Percentiles rank a stretch among this genome's conserved stretches.
These are phyloP conservation scores for Amblyopsis hoosieri DNA, from an alignment of 2,797 vertebrate species.

Conservation along the genomic window DNA sequence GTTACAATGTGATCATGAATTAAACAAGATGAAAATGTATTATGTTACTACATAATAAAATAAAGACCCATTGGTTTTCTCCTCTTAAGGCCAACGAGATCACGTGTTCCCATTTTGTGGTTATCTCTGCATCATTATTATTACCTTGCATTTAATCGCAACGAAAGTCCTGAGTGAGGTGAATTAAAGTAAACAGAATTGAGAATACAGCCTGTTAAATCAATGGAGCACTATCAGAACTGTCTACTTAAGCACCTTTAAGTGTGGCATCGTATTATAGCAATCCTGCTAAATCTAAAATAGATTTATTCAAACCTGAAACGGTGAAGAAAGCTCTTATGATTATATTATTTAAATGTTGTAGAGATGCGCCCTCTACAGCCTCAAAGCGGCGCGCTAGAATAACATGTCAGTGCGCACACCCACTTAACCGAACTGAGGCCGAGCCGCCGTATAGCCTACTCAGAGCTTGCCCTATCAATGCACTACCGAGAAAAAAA, in stretches of 20 bases:
- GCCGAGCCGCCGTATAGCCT: constrained; percentile 2
- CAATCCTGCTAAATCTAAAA: neutral
- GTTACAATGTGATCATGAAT: constrained; percentile 79
- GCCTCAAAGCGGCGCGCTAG: constrained; percentile 8
- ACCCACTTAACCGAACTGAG: constrained; percentile 1
- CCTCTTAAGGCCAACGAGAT: constrained; percentile 44
- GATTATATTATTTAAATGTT: no score
- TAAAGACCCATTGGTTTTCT: constrained; percentile 63
- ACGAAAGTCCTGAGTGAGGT: no score
- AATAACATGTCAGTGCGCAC: constrained; percentile 37
- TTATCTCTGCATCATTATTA: neutral
- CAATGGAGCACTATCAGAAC: no score
- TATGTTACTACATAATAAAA: constrained; percentile 78
- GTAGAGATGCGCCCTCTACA: neutral
- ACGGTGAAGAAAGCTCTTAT: neutral
- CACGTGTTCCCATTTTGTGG: constrained; percentile 45
- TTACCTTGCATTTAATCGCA: neutral
- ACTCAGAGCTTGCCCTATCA: neutral
- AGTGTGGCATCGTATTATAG: neutral
- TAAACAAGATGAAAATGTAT: constrained; percentile 70
- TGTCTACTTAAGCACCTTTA: no score
- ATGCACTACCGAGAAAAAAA: constrained; percentile 28
- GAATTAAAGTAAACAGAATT: no score
- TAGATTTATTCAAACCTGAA: neutral
- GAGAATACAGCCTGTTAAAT: no score